A percentile compares a stretch with the other conserved stretches of the same genome.
Conservation (phyloP, 2,113 vertebrate species). For the Protobothrops flavoviridis region DNA sequence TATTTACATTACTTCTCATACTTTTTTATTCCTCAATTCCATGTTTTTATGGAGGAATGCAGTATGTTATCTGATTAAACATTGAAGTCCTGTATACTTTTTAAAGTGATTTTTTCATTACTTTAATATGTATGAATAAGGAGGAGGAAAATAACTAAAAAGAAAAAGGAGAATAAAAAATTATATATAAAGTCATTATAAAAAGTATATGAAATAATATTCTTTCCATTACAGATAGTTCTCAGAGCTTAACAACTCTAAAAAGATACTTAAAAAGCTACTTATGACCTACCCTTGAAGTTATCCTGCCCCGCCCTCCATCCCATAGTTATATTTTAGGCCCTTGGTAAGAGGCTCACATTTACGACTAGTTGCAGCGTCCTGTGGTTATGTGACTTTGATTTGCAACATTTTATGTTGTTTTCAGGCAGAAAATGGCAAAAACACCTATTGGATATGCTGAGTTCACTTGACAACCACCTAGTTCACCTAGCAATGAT, state of each 20-base stretch:
- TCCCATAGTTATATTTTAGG: background rate
- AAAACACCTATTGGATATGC: background rate
- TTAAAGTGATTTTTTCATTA: background rate
- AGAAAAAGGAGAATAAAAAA: background rate
- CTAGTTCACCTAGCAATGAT: background rate
- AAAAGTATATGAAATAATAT: background rate
- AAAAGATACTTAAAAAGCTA: background rate
- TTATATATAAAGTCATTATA: background rate
- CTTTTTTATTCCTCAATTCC: background rate
- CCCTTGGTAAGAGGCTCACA: background rate
- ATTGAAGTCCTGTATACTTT: background rate
- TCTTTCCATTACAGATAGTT: background rate
- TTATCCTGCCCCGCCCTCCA: background rate
- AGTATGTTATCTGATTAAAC: background rate
- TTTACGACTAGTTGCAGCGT: background rate
- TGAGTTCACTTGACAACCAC: background rate
- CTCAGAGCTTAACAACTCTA: background rate
- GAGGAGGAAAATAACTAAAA: background rate
- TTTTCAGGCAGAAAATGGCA: background rate
- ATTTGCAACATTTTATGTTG: background rate
- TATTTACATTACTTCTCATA: too few species aligned
- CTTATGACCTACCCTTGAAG: background rate
- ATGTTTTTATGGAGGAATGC: background rate
- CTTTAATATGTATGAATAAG: background rate
- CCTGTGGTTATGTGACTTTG: background rate